Evolutionary conservation across 2,888 invertebrate genomes (phyloP).

Genomic region (Melieria picta): DNA sequence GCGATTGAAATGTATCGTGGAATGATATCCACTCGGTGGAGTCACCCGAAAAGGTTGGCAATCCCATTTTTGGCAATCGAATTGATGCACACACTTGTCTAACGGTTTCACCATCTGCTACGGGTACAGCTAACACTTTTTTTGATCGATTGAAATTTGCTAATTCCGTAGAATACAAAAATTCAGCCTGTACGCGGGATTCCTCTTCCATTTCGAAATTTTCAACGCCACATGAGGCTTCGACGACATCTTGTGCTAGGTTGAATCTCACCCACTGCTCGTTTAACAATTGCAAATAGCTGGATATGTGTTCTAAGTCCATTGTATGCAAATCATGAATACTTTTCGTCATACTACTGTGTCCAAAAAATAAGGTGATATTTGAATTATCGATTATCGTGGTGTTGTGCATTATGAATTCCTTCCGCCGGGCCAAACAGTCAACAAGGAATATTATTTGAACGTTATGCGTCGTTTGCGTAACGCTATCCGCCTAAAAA

Average conservation of each 20-base stretch:
- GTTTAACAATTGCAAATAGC: not conserved
- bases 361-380: no score
- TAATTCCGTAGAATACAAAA: constrained; percentile 18
- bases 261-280: not conserved
- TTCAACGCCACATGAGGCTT: no score
- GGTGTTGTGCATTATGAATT: no score
- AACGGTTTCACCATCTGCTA: not conserved
- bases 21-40: constrained; percentile 16
- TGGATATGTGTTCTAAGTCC: not conserved
- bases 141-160: not conserved
- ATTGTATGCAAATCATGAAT: not conserved
- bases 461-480: no score
- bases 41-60: constrained; percentile 25
- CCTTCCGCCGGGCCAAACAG: no score
- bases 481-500: no score
- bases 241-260: no score
- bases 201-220: not conserved
- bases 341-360: no score
- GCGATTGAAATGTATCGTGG: no score
- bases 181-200: constrained; percentile 30
- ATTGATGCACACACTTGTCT: not conserved
- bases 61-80: constrained; percentile 21
- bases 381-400: no score
- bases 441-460: no score
- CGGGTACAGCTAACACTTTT: not conserved